Evolutionary conservation across 2,113 vertebrate species (phyloP).

Genomic region (Uria lomvia): DNA sequence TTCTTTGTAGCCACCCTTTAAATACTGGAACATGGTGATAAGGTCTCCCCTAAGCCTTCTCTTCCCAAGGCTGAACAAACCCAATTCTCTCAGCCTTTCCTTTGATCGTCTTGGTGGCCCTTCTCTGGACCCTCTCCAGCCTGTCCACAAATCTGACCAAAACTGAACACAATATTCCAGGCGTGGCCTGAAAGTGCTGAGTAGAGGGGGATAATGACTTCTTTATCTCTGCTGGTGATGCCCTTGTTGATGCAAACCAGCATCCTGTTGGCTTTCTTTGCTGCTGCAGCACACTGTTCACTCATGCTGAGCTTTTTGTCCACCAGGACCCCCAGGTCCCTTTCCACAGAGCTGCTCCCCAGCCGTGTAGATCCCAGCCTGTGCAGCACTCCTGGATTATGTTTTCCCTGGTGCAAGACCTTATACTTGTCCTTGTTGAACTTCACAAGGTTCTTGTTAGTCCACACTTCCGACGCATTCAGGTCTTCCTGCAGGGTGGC

Average conservation of each 20-base stretch:
- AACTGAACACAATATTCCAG: not conserved
- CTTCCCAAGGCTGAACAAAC: not conserved
- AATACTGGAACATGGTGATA: not conserved
- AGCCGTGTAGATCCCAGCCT: not conserved
- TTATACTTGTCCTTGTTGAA: not conserved
- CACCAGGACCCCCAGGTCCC: not conserved
- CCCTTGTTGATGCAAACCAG: not conserved
- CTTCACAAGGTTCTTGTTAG: not conserved
- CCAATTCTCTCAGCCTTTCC: not conserved
- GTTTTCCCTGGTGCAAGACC: not conserved
- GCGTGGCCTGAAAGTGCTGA: not conserved
- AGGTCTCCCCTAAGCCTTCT: not conserved
- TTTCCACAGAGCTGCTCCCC: not conserved
- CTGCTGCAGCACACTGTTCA: not conserved
- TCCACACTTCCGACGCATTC: not conserved
- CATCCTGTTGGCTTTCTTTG: not conserved
- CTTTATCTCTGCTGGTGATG: not conserved
- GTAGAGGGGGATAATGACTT: not conserved
- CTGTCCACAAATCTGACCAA: not conserved
- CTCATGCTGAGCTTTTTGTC: not conserved
- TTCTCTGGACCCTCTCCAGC: not conserved
- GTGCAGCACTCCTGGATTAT: not conserved
- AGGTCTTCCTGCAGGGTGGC: not conserved
- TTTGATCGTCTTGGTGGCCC: not conserved
- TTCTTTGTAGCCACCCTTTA: not conserved